Evolutionary conservation across 2,888 invertebrate species (phyloP), one percentile per base, ranked within the genome.

Genomic region (Parasteatoda lunata): DNA sequence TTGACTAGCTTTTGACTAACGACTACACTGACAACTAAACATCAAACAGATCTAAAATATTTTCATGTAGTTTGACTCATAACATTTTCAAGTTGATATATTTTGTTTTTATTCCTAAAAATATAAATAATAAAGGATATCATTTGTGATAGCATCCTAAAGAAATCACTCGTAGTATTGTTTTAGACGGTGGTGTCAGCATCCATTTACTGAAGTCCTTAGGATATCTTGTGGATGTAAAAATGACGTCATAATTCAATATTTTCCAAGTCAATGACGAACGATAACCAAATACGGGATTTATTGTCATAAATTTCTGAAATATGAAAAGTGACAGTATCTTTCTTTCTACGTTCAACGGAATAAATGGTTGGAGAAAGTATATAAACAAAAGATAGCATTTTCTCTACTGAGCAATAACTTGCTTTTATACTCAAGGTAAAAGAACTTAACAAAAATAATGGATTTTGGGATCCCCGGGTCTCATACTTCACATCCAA

Each of bases 361-460:
- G 75, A 81, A 81, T 81, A 81, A 81, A 81, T 81, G 81, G 75
- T 69, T 47, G 68, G 68, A n/a, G 52, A 49, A 64, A 45, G 54
- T 47, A 75, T 69, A 81, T 81, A 81, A 81, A 81, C 81, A 81
- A 81, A 81, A 75, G 81, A 81, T 68, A 81, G 73, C 11, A 54
- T 69, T 30, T 30, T 59, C 11, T 54, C 49, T 59, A 69, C 66
- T 54, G 54, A 69, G 59, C 81, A 81, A 81, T 81, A 75, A 80
- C 72, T 75, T 7, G 68, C 49, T 68, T 81, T 75, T 75, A 81
- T 73, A 81, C 65, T 7, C n/a, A 59, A 45, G 66, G 73, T 80
- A 73, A 72, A 80, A 69, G 81, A 81, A 69, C 75, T 48, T 49
- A 65, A 72, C 66, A 68, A 72, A 81, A 81, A 68, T 75, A 81